phyloP scores from a whole-genome alignment of 2,888 invertebrate species.

The Dynastes maya region DNA sequence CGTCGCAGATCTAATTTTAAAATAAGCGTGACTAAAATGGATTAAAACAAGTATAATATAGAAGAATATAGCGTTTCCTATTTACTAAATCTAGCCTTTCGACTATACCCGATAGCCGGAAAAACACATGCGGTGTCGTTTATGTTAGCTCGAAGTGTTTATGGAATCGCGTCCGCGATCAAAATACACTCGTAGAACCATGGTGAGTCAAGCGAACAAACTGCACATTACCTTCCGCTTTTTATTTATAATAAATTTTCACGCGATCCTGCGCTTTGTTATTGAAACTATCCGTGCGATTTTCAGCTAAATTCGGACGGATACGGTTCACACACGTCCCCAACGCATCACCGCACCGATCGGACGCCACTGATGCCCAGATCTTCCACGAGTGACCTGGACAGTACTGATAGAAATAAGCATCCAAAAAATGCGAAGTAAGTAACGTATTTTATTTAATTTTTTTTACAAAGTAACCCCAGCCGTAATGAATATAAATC shows the following conservation, averaged over 20 bases:
- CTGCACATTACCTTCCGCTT: neutral
- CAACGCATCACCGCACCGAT: conserved; percentile 75
- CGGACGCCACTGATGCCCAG: conserved; percentile 83
- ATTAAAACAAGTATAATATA: conserved; percentile 13
- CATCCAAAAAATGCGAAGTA: conserved; percentile 93
- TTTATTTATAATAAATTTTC: conserved; percentile 9
- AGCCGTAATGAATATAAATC: too few species aligned
- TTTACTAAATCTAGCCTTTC: conserved; percentile 30
- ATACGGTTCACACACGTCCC: conserved; percentile 89
- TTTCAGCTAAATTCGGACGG: conserved; percentile 89
- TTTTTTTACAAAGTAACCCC: too few species aligned
- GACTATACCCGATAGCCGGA: conserved; percentile 24
- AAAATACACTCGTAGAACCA: neutral
- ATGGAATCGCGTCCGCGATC: conserved; percentile 36
- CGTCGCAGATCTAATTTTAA: neutral
- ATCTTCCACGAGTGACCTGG: conserved; percentile 80
- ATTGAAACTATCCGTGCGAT: conserved; percentile 4
- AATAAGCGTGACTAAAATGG: conserved; percentile 23
- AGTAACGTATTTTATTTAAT: conserved; percentile 69
- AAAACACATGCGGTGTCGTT: conserved; percentile 38
- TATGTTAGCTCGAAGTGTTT: conserved; percentile 32
- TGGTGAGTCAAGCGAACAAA: conserved; percentile 22
- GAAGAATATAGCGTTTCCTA: conserved; percentile 5
- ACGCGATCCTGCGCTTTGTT: neutral
- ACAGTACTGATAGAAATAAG: conserved; percentile 74